Conservation (phyloP, 2,797 vertebrate genomes). For the Chaetodon trifasciatus region DNA sequence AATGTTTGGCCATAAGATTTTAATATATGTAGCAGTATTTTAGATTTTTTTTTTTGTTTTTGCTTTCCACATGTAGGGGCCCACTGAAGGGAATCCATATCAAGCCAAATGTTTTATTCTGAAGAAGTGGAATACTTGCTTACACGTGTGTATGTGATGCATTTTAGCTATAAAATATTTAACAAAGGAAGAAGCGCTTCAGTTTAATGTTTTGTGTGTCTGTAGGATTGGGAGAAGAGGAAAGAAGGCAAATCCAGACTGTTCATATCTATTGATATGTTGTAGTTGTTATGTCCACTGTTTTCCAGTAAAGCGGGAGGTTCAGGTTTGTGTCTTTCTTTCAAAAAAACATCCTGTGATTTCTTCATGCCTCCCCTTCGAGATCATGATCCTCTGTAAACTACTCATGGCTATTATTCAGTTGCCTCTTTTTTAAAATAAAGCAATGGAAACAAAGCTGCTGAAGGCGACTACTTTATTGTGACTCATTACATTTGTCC, state of each 20-base stretch:
- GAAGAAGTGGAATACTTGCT: constrained; percentile 38
- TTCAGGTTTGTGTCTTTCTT: constrained; percentile 34
- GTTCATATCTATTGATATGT: constrained; percentile 15
- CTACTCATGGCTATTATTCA: constrained; percentile 59
- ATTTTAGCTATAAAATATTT: constrained; percentile 29
- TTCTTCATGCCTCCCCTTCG: constrained; percentile 34
- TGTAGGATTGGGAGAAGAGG: constrained; percentile 5
- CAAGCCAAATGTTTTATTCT: constrained; percentile 60
- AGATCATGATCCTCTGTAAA: constrained; percentile 61
- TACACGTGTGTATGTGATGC: constrained; percentile 41
- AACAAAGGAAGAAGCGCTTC: constrained; percentile 21
- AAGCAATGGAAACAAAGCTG: constrained; percentile 65
- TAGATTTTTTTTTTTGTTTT: constrained; percentile 13
- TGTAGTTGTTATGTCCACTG: constrained; percentile 9
- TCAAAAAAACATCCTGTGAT: constrained; percentile 7
- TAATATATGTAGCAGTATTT: constrained; percentile 41
- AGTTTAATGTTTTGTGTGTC: constrained; percentile 35
- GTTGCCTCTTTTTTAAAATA: constrained; percentile 76
- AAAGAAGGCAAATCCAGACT: constrained; percentile 9
- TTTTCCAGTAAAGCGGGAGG: constrained; percentile 13
- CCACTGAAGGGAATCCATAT: constrained; percentile 57
- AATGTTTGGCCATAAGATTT: constrained; percentile 55
- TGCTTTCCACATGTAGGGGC: constrained; percentile 29
- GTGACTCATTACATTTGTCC: not conserved
- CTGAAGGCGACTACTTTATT: constrained; percentile 12